A percentile compares a stretch with the other conserved stretches of the same genome.
These are phyloP conservation scores for Drosophila mayri DNA, from an alignment of 1,140 invertebrate species.

Conservation along the genomic window DNA sequence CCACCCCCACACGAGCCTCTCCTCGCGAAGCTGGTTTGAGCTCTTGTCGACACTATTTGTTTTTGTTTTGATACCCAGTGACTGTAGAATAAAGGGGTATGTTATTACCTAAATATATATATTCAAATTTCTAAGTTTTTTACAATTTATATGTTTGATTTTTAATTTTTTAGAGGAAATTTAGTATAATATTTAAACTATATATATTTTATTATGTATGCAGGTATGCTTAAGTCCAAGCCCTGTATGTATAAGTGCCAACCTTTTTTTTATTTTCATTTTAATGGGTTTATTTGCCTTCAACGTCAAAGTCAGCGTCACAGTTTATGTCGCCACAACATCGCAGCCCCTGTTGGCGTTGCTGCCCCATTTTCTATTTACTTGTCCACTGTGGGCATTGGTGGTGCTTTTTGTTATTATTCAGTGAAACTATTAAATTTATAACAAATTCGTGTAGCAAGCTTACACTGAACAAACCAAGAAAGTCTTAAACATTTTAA, in stretches of 20 bases:
- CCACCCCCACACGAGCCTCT: constrained; percentile 11
- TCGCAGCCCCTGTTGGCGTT: neutral
- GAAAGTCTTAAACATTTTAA: too few species aligned
- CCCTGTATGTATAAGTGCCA: fast-evolving
- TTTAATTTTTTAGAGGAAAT: neutral
- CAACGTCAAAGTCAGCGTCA: constrained; percentile 28
- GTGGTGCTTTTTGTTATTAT: neutral
- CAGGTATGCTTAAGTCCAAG: neutral
- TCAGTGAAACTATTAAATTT: too few species aligned
- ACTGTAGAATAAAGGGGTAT: neutral
- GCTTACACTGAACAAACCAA: neutral
- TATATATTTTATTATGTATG: neutral
- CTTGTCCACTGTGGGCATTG: constrained; percentile 1
- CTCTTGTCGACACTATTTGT: constrained; percentile 17
- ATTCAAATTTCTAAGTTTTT: too few species aligned
- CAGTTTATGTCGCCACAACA: neutral
- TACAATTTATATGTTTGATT: neutral
- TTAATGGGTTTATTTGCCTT: constrained; percentile 20
- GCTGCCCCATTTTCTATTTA: neutral
- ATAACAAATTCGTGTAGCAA: neutral
- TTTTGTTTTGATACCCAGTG: constrained; percentile 12
- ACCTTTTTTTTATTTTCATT: neutral
- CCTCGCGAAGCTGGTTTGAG: constrained; percentile 21
- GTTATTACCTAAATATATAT: too few species aligned
- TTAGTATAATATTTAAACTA: neutral